A percentile compares a stretch with the other conserved stretches of the same genome.
Evolutionary conservation across 2,797 vertebrate species (phyloP).

Genomic region (Scarus forsteni): DNA sequence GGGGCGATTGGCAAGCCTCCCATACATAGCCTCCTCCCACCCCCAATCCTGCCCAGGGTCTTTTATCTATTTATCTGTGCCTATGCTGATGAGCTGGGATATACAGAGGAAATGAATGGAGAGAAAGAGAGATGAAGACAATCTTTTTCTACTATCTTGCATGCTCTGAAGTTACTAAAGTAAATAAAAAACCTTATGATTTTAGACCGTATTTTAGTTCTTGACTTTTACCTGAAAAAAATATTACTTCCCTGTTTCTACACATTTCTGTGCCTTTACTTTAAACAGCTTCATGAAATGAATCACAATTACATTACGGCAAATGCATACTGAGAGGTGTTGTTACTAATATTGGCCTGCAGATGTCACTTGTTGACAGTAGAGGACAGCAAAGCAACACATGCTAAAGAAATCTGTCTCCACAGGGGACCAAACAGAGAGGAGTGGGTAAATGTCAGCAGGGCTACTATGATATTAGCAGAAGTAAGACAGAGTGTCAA

Average conservation of each 20-base stretch:
- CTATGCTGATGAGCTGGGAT: slow-evolving; percentile 82
- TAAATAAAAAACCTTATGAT: neutral
- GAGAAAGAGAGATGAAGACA: slow-evolving; percentile 36
- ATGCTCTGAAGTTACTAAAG: slow-evolving; percentile 13
- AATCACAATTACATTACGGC: neutral
- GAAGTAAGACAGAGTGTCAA: neutral
- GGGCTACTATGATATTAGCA: slow-evolving; percentile 42
- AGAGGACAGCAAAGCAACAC: slow-evolving; percentile 45
- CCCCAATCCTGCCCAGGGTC: slow-evolving; percentile 62
- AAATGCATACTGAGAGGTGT: slow-evolving; percentile 44
- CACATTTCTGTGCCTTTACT: neutral
- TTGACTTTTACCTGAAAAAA: slow-evolving; percentile 2
- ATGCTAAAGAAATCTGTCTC: slow-evolving; percentile 73
- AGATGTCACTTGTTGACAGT: slow-evolving; percentile 77
- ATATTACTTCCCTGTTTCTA: neutral
- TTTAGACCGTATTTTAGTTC: neutral
- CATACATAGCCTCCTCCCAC: slow-evolving; percentile 35
- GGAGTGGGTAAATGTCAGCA: slow-evolving; percentile 56
- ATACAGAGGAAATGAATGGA: slow-evolving; percentile 58
- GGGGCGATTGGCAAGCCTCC: slow-evolving; percentile 74
- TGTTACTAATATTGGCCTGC: slow-evolving; percentile 66
- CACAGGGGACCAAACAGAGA: slow-evolving; percentile 19
- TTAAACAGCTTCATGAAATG: slow-evolving; percentile 6
- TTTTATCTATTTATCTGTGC: slow-evolving; percentile 82
- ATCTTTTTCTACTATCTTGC: slow-evolving; percentile 2